Conservation (phyloP, 2,113 vertebrate genomes). For the Mustela nigripes region DNA sequence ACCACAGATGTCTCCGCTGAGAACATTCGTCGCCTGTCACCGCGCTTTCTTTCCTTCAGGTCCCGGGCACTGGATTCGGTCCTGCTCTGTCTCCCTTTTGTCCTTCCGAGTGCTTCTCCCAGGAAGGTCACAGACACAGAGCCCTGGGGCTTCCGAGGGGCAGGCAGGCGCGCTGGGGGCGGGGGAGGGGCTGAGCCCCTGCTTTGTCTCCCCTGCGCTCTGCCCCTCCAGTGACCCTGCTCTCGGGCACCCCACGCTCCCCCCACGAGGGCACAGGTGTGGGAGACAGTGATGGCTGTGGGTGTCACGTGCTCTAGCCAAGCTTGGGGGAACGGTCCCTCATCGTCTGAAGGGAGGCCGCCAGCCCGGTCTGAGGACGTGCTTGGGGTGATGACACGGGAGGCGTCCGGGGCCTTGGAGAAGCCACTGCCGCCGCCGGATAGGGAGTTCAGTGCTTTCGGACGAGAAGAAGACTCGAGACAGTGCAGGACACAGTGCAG, state of each 20-base stretch:
- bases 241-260: background rate
- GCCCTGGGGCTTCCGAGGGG: background rate
- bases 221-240: background rate
- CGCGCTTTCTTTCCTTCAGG: background rate
- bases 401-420: background rate
- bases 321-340: background rate
- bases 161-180: no score
- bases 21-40: background rate
- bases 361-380: background rate
- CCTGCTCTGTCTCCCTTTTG: background rate
- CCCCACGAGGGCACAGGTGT: no score
- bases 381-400: rapidly evolving
- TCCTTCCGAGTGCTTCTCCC: background rate
- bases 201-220: background rate
- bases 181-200: no score
- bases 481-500: background rate
- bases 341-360: background rate
- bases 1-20: background rate
- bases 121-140: background rate
- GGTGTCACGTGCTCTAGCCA: background rate
- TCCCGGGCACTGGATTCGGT: background rate
- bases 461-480: background rate
- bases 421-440: rapidly evolving
- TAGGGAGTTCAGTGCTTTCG: background rate
- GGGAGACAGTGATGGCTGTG: background rate